These are phyloP conservation scores for Agelas oroides DNA, from an alignment of 37 sponge, comb jelly and placozoan genomes.

Conservation along the genomic window DNA sequence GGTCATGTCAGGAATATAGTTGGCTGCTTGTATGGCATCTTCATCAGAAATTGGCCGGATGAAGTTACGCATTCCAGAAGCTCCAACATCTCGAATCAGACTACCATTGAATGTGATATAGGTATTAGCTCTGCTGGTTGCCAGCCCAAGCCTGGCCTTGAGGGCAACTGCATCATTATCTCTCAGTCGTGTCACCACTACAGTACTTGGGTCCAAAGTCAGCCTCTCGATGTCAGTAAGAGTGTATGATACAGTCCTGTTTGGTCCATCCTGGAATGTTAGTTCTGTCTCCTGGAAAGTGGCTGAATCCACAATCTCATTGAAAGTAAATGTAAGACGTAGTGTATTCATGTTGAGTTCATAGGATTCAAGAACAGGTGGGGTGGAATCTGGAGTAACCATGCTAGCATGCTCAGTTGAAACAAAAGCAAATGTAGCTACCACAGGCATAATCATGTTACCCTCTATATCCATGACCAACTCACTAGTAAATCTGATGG, in stretches of 20 bases:
- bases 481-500: slow-evolving; percentile 51
- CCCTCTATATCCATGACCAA: slow-evolving; percentile 76
- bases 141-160: slow-evolving; percentile 73
- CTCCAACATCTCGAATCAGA: slow-evolving; percentile 81
- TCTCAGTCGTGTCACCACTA: slow-evolving; percentile 54
- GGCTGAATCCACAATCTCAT: slow-evolving; percentile 82
- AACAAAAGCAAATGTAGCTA: slow-evolving; percentile 7
- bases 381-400: slow-evolving; percentile 71
- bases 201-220: slow-evolving; percentile 45
- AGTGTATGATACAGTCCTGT: slow-evolving; percentile 51
- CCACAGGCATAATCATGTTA: slow-evolving; percentile 62
- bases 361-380: slow-evolving; percentile 69
- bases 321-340: slow-evolving; percentile 63
- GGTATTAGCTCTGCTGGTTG: slow-evolving; percentile 64
- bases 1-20: slow-evolving; percentile 62
- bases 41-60: slow-evolving; percentile 33
- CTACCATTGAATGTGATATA: slow-evolving; percentile 63
- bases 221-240: slow-evolving; percentile 50
- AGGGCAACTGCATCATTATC: slow-evolving; percentile 61
- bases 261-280: slow-evolving; percentile 59
- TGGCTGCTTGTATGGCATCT: slow-evolving; percentile 44
- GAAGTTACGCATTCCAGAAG: slow-evolving; percentile 39
- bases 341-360: slow-evolving; percentile 76
- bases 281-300: slow-evolving; percentile 48
- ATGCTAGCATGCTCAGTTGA: slow-evolving; percentile 24